These are phyloP conservation scores for Asobara japonica DNA, from an alignment of 1,140 invertebrate species.

Conservation along the genomic window DNA sequence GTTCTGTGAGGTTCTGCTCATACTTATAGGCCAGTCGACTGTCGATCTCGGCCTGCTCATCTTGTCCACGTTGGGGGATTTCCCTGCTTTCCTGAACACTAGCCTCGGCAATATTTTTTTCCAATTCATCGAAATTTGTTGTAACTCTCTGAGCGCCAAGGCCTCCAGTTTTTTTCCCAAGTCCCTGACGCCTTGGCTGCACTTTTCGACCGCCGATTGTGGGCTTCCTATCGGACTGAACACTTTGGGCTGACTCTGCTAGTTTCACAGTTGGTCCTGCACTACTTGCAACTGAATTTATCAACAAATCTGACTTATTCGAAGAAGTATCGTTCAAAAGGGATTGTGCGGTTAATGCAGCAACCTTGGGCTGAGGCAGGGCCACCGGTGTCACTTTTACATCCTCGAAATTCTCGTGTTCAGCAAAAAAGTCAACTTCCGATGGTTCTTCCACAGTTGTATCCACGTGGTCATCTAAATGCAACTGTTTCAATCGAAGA, in stretches of 20 bases:
- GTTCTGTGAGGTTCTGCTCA: slow-evolving; percentile 79
- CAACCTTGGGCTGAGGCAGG: slow-evolving; percentile 41
- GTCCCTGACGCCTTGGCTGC: slow-evolving; percentile 71
- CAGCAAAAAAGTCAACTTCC: slow-evolving; percentile 86
- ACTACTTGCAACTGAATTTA: slow-evolving; percentile 35
- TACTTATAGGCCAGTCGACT: slow-evolving; percentile 83
- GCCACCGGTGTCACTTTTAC: slow-evolving; percentile 43
- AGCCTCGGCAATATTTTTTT: slow-evolving; percentile 83
- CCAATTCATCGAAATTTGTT: slow-evolving; percentile 95
- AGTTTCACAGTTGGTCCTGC: slow-evolving; percentile 57
- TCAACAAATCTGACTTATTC: slow-evolving; percentile 24
- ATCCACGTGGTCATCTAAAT: slow-evolving; percentile 66
- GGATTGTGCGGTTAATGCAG: slow-evolving; percentile 32
- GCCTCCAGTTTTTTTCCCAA: slow-evolving; percentile 85
- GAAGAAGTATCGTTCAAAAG: slow-evolving; percentile 32
- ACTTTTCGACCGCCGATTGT: slow-evolving; percentile 78
- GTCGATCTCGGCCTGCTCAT: slow-evolving; percentile 73
- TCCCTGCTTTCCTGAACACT: slow-evolving; percentile 78
- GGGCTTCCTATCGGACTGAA: slow-evolving; percentile 71
- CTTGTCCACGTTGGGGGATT: slow-evolving; percentile 66
- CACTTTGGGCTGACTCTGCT: slow-evolving; percentile 50
- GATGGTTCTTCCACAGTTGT: slow-evolving; percentile 67
- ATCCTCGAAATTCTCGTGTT: slow-evolving; percentile 69
- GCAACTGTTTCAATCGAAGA: slow-evolving; percentile 65
- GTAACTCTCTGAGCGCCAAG: slow-evolving; percentile 97